Base-by-base conservation (phyloP, 1,140 invertebrate species). In the Drosophila ohnishii region DNA sequence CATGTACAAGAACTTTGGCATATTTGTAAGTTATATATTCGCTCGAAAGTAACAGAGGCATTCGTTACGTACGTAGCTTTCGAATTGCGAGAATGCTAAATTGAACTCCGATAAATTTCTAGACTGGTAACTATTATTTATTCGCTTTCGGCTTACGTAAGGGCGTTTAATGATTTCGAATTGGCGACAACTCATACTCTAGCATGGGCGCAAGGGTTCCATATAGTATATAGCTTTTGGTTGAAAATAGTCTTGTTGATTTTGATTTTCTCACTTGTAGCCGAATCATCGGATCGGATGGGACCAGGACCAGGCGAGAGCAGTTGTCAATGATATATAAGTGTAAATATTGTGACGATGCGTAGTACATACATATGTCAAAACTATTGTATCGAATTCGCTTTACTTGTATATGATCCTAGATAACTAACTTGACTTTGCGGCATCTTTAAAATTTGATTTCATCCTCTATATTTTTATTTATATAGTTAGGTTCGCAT, bases 391-490 rank as follows among this genome's bases (percentile, higher is more conserved):
- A 28, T 78, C 37, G 47, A 65, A 69, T 80, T 70, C 30, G 32
- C 22, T 34, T 69, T 53, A 61, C 61, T 81, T 86, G 70, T 86
- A 85, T 73, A 84, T 80, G 80, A 58, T 61, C 59, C 78, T 79
- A 86, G 44, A 76, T 79, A 74, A 73, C 70, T 73, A 66, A 60
- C 53, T 67, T 63, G 45, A 59, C 53, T 60, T 51, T 30, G 40
- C 35, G 42, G 53, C 64, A 56, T 55, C 63, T 45, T 81, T 71
- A 59, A 67, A 78, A 72, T 78, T 82, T 75, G 61, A 70, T 77
- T 82, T 87, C 51, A 56, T 53, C 81, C 66, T 76, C 75, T 83
- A 80, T 79, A 73, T 64, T 22, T 53, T 19, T 35, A 22, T n/a
- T 35, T 53, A 66, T 66, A 73, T 69, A 65, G 75, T 70, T 65